Conservation (phyloP, 2,797 vertebrate genomes). For the Enteromius trimaculatus region DNA sequence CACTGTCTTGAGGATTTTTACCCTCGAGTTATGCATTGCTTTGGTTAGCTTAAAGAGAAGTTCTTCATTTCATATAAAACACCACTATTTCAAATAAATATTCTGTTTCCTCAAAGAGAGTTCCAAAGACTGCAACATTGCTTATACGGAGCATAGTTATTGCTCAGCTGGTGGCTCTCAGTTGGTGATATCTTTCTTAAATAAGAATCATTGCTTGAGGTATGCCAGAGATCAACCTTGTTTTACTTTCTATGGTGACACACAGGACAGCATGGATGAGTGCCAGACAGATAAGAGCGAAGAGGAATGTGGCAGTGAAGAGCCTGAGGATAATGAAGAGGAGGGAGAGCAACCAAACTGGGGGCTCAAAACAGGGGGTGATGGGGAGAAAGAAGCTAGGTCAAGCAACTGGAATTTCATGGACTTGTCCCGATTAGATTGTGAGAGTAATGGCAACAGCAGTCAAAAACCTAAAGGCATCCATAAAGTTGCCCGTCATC, state of each 20-base stretch:
- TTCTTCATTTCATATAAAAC: not conserved
- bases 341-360: conserved; percentile 48
- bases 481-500: not conserved
- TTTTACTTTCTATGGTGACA: conserved; percentile 70
- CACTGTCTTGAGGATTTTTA: not conserved
- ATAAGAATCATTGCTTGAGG: conserved; percentile 58
- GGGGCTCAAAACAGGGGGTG: not conserved
- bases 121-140: not conserved
- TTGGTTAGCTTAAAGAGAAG: not conserved
- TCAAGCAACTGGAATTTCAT: conserved; percentile 37
- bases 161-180: conserved; percentile 27
- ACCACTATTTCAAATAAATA: no score
- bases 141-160: not conserved
- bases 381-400: conserved; percentile 62
- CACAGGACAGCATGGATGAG: conserved; percentile 66
- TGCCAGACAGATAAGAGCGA: conserved; percentile 72
- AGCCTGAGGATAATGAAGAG: conserved; percentile 66
- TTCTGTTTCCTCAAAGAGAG: not conserved
- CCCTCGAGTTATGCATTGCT: not conserved
- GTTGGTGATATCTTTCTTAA: conserved; percentile 51
- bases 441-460: conserved; percentile 35
- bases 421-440: not conserved
- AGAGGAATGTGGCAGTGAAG: conserved; percentile 74
- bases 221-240: conserved; percentile 62
- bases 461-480: not conserved